Base-by-base conservation (phyloP, 2,797 vertebrate species). In the Bovichtus diacanthus region DNA sequence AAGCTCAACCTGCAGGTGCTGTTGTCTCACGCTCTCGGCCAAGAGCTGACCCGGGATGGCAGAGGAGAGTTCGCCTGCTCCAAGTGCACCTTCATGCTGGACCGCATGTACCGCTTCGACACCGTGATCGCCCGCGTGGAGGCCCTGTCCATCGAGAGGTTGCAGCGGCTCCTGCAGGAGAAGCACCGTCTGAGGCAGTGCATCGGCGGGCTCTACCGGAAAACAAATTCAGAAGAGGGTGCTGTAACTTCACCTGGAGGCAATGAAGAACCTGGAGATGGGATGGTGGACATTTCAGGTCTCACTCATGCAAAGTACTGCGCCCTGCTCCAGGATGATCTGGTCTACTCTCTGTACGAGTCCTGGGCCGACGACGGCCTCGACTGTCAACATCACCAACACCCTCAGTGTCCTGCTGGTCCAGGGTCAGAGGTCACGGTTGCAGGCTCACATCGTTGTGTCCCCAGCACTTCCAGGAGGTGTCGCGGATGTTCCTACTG, bases 11-110 rank as follows among this genome's bases (percentile, higher is more conserved):
- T 99, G 47, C 98, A 99, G 92, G 97, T 98, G 70, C 93, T 99
- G 78, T 95, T 99, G 4, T 97, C 97, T 9, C 97, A 99, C 5
- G 97, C 97, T 2, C 88, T 99, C 77, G 97, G 98, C 38, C 91
- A 63, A 55, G 97, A 98, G 87, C 89, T 99, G 79, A 89, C 92
- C 72, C 96, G 98, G 15, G 98, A 99, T 0, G 98, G 98, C 82
- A 93, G 92, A 25, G 96, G 94, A 15, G 98, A 99, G 91, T 99
- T 99, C 0, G 97, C 95, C 25, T 99, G 98, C 95, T 96, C 98
- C 90, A 99, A 99, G 88, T 99, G 98, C 82, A 94, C 96, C 73
- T 99, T 99, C 93, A 98, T 99, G 97, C 93, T 99, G 83, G 97
- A 98, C 88, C 97, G 98, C 71, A 95, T 99, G 95, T 99, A 98